Percentiles rank a stretch among this genome's conserved stretches.
Evolutionary conservation across 2,113 vertebrate species (phyloP).

Genomic region (Phylloscopus whistleri): DNA sequence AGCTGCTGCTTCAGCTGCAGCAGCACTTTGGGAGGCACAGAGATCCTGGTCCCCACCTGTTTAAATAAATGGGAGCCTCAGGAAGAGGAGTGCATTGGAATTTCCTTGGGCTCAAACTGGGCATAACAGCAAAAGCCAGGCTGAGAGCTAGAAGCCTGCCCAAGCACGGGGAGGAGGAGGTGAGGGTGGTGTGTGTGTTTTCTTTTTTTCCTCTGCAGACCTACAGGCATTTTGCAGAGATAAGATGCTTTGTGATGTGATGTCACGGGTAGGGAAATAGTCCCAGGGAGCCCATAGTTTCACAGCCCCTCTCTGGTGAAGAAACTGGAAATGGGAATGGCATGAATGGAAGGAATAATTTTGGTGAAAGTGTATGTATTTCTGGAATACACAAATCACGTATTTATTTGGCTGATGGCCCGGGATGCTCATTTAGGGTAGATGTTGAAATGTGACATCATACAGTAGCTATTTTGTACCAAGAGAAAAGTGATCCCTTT

Average conservation of each 20-base stretch:
- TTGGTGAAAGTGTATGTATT: not conserved
- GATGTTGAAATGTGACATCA: not conserved
- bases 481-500: not conserved
- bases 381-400: not conserved
- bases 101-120: not conserved
- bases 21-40: not conserved
- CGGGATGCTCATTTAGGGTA: not conserved
- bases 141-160: not conserved
- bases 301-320: not conserved
- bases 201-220: not conserved
- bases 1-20: constrained; percentile 5
- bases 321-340: not conserved
- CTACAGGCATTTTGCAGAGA: constrained; percentile 14
- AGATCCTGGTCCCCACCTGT: not conserved
- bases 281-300: not conserved
- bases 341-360: not conserved
- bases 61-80: constrained; percentile 37
- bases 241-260: not conserved
- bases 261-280: not conserved
- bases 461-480: not conserved
- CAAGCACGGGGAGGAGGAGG: not conserved
- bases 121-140: not conserved
- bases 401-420: not conserved
- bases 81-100: constrained; percentile 13
- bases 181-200: not conserved